These are phyloP conservation scores for Sussaba pulchella DNA, from an alignment of 2,888 invertebrate species.

Conservation along the genomic window DNA sequence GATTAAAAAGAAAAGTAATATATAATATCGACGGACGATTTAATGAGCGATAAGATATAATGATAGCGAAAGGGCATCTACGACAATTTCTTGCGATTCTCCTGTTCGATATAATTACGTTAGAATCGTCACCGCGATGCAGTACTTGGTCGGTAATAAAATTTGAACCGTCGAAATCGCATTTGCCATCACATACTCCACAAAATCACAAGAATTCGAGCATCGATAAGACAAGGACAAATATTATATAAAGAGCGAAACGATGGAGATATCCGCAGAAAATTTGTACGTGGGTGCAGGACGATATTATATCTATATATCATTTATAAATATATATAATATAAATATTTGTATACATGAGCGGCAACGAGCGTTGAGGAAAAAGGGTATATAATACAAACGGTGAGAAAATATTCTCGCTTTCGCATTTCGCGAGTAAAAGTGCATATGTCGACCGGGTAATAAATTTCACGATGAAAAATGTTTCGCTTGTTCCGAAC, in stretches of 20 bases:
- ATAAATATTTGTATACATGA: no score
- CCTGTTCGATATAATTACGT: no score
- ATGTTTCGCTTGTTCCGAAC: not conserved
- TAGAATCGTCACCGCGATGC: not conserved
- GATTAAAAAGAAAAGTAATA: no score
- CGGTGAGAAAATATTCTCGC: slow-evolving; percentile 21
- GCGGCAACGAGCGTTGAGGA: slow-evolving; percentile 44
- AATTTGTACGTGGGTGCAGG: slow-evolving; percentile 43
- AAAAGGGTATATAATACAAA: slow-evolving; percentile 38
- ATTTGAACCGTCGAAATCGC: slow-evolving; percentile 37
- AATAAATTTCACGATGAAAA: not conserved
- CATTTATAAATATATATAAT: no score
- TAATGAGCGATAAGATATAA: no score
- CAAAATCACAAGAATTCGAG: no score
- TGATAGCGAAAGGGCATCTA: no score
- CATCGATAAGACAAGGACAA: no score
- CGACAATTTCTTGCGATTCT: no score
- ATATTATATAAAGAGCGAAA: slow-evolving; percentile 54
- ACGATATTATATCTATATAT: no score
- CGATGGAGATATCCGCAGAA: slow-evolving; percentile 44
- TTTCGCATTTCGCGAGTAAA: slow-evolving; percentile 9
- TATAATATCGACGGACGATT: no score
- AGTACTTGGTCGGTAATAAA: not conserved
- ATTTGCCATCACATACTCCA: no score
- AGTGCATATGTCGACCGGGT: not conserved